Percentiles rank a stretch among this genome's conserved stretches.
Conservation (phyloP, 2,888 invertebrate species). For the Mesorhabditis sp. region DNA sequence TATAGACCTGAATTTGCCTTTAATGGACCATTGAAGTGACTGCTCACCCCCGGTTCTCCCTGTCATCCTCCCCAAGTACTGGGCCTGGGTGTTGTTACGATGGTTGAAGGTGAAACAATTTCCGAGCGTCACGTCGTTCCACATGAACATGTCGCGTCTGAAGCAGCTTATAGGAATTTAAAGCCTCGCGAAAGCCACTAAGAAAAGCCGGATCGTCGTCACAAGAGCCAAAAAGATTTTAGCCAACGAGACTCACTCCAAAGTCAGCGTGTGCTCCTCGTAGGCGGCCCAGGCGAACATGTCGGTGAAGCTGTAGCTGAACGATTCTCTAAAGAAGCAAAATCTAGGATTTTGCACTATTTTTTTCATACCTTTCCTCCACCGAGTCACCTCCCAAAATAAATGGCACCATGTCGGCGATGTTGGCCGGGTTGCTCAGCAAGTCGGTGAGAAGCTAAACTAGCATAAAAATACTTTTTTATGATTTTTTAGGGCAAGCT, state of each 20-base stretch:
- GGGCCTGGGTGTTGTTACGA: slow-evolving; percentile 14
- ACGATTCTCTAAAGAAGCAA: neutral
- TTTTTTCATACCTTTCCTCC: slow-evolving; percentile 12
- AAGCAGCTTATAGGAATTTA: slow-evolving; percentile 11
- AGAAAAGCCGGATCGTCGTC: neutral
- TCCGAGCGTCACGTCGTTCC: slow-evolving; percentile 37
- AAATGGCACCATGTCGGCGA: slow-evolving; percentile 37
- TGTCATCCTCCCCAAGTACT: slow-evolving; percentile 20
- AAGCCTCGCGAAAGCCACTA: neutral
- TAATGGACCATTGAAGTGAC: neutral
- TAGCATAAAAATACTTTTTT: too few relatives aligned
- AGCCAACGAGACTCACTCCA: slow-evolving; percentile 14
- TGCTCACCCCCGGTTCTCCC: slow-evolving; percentile 28
- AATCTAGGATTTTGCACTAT: neutral
- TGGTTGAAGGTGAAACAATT: slow-evolving; percentile 45
- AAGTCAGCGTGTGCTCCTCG: slow-evolving; percentile 29
- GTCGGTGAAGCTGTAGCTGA: slow-evolving; percentile 35
- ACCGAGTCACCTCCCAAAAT: slow-evolving; percentile 21
- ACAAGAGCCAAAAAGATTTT: neutral
- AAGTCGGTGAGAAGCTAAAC: slow-evolving; percentile 32
- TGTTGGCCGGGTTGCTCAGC: slow-evolving; percentile 26
- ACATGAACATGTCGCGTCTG: slow-evolving; percentile 25
- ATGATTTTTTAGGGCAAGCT: too few relatives aligned
- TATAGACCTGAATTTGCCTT: slow-evolving; percentile 19
- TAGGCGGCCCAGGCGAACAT: slow-evolving; percentile 37